These are phyloP conservation scores for Synanceia verrucosa DNA, from an alignment of 2,797 vertebrate species.

Conservation along the genomic window DNA sequence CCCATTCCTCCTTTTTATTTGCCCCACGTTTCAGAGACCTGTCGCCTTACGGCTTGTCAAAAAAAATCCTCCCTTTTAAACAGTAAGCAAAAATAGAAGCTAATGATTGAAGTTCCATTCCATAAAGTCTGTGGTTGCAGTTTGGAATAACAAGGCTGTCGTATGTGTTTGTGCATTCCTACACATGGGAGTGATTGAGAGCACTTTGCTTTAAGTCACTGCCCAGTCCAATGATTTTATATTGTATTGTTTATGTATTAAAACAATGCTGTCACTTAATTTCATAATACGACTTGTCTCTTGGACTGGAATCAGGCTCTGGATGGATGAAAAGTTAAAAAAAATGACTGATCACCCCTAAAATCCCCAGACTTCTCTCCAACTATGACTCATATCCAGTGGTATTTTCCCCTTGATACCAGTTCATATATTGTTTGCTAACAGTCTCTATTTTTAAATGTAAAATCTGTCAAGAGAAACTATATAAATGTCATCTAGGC, in stretches of 20 bases:
- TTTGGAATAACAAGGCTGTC: slow-evolving; percentile 56
- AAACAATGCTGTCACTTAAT: slow-evolving; percentile 38
- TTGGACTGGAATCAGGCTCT: slow-evolving; percentile 3
- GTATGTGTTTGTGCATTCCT: slow-evolving; percentile 56
- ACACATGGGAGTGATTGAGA: slow-evolving; percentile 62
- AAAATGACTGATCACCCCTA: not conserved
- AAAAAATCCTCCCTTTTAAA: slow-evolving; percentile 58
- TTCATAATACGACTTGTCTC: slow-evolving; percentile 14
- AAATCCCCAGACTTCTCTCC: slow-evolving; percentile 16
- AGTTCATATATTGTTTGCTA: slow-evolving; percentile 47
- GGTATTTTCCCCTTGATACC: slow-evolving; percentile 50
- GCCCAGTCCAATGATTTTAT: slow-evolving; percentile 36
- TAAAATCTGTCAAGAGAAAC: slow-evolving; percentile 53
- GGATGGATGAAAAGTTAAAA: slow-evolving; percentile 1
- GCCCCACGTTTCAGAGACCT: slow-evolving; percentile 69
- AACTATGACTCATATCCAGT: slow-evolving; percentile 33
- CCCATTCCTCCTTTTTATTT: slow-evolving; percentile 4
- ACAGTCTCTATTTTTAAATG: slow-evolving; percentile 45
- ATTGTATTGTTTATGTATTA: slow-evolving; percentile 38
- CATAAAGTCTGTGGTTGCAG: slow-evolving; percentile 52
- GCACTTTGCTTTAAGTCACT: slow-evolving; percentile 31
- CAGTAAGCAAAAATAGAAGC: slow-evolving; percentile 62
- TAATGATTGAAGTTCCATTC: slow-evolving; percentile 72
- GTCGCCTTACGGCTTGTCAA: slow-evolving; percentile 62
- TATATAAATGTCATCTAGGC: slow-evolving; percentile 47